Evolutionary conservation across 1,140 invertebrate genomes (phyloP), one percentile per base, ranked within the genome.

Genomic region (Drosophila navojoa): DNA sequence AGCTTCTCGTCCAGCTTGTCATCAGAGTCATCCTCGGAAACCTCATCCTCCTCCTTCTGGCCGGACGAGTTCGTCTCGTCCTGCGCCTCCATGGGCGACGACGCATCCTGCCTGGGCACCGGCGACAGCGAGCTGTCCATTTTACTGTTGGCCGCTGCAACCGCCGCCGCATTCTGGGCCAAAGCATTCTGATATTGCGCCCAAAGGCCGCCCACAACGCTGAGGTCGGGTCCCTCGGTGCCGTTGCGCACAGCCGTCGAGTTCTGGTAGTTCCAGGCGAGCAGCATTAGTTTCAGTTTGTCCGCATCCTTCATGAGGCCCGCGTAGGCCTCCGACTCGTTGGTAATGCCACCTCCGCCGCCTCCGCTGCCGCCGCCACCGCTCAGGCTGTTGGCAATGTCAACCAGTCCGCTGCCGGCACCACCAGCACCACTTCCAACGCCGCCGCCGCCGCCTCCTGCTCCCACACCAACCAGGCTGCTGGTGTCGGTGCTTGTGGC

Each of bases 31-130:
- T 98, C 97, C 76, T 97, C 96, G 44, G 96, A 96, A n/a, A 95
- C 96, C 70, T 97, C 97, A 79, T 98, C 98, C 86, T 98, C 97
- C 72, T 98, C 97, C 81, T 99, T 98, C 90, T 98, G 97, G 70
- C 98, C 98, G 66, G 97, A 97, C 68, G 96, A 97, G 71, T 97
- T 98, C 1, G 97, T 97, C 92, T 98, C 97, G 91, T 98, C 97
- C 87, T 97, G 96, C 50, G 95, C 95, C 71, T 96, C 96, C 55
- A 95, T 91, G 2, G 91, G 91, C 50, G 91, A 91, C 6, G 71
- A 73, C 15, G 79, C 44, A 64, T 91, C 90, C 59, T 81, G 76
- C 6, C 91, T 69, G 10, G 87, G 89, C 45, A 92, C 90, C 32
- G 90, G 91, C 44, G 91, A 92, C 66, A 91, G 45, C 2, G 91